phyloP scores from a whole-genome alignment of 37 sponge, comb jelly and placozoan species.

The Beroe forskalii region DNA sequence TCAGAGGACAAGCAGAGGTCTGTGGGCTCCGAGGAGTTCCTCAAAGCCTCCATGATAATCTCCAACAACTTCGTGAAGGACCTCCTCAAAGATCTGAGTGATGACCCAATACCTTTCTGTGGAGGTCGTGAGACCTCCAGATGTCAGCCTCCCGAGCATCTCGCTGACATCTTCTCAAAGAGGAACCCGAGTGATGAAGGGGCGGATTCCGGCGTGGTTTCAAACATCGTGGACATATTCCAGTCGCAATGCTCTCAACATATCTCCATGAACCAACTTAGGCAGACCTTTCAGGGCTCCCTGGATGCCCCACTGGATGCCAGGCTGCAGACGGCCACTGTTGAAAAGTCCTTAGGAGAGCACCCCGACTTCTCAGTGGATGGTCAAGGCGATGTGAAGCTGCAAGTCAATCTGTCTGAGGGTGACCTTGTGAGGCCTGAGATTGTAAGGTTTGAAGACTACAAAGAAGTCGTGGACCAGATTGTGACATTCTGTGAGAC shows the following conservation, averaged over 20 bases:
- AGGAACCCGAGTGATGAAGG: neutral
- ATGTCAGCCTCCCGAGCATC: slow-evolving; percentile 35
- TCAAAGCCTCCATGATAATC: slow-evolving; percentile 28
- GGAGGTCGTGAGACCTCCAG: slow-evolving; percentile 44
- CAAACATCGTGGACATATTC: slow-evolving; percentile 32
- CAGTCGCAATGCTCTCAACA: neutral
- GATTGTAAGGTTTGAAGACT: slow-evolving; percentile 33
- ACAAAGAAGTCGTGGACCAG: neutral
- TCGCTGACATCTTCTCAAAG: slow-evolving; percentile 1
- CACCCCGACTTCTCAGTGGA: slow-evolving; percentile 56
- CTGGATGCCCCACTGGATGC: slow-evolving; percentile 53
- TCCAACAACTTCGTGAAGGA: slow-evolving; percentile 57
- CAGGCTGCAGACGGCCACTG: neutral
- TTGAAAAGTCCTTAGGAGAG: neutral
- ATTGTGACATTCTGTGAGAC: slow-evolving; percentile 4
- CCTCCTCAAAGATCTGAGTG: slow-evolving; percentile 10
- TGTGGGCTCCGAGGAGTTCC: slow-evolving; percentile 1
- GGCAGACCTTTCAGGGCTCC: slow-evolving; percentile 26
- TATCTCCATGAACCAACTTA: slow-evolving; percentile 29
- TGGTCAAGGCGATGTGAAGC: neutral
- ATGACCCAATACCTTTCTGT: slow-evolving; percentile 39
- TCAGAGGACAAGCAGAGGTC: neutral
- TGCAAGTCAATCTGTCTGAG: slow-evolving; percentile 29
- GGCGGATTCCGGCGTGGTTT: neutral
- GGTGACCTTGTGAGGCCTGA: slow-evolving; percentile 2